Evolutionary conservation across 1,140 invertebrate species (phyloP), one percentile per base, ranked within the genome.

Genomic region (Heliconius hewitsoni): DNA sequence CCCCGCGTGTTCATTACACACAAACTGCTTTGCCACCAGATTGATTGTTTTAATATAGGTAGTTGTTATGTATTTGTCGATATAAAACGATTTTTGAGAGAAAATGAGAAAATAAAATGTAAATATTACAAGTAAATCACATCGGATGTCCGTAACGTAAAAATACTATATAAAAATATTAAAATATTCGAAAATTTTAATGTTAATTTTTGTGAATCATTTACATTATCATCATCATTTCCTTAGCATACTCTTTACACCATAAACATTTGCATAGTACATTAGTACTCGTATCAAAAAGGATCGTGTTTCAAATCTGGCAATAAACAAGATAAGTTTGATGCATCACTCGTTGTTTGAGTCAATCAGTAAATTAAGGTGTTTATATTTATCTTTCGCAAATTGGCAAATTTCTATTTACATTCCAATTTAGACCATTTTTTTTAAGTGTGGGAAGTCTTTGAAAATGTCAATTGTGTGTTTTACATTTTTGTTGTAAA

Each of bases 1-100:
- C 90, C 87, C 80, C 77, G 80, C 84, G 88, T 90, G 88, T 90
- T 91, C 87, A 93, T 89, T 92, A 90, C 84, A 88, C 87, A 79
- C 83, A 86, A 86, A 87, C 89, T 84, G 87, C 85, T 86, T 76
- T 74, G 84, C 73, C 74, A 76, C 84, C 84, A 88, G 86, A 89
- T 90, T 89, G 89, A 90, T 88, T 82, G 76, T 86, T 87, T 87
- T 87, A 87, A 90, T 90, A 89, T 85, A 86, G 42, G 3, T 46
- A 16, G 42, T 37, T 37, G 34, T 37, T 34, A 37, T 37, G 34
- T 37, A 37, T 37, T 37, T 34, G 4, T 34, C 34, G 34, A 6
- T 5, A 37, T 37, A 6, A 37, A 37, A 37, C 34, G 8, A 37
- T 37, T 37, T 37, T 37, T 46, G 13, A 46, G 13, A 4, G 4